Percentiles rank a stretch among this genome's conserved stretches.
These are phyloP conservation scores for Montifringilla adamsi DNA, from an alignment of 2,113 vertebrate species.

Conservation along the genomic window DNA sequence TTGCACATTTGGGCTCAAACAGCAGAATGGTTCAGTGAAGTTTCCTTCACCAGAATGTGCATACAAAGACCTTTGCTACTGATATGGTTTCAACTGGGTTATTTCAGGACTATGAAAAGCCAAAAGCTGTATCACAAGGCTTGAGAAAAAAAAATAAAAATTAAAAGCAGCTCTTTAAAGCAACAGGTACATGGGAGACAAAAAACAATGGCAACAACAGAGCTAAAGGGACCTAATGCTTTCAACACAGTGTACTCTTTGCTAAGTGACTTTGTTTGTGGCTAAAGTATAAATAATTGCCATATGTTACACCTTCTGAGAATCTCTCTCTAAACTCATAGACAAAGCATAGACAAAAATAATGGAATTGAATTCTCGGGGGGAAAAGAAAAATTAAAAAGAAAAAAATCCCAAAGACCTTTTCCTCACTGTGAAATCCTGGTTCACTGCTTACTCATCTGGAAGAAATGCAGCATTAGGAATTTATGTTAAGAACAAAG, in stretches of 20 bases:
- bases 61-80: not conserved
- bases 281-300: not conserved
- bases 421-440: conserved; percentile 31
- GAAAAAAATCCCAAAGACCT: not conserved
- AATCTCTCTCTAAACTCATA: not conserved
- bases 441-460: conserved; percentile 48
- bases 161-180: not conserved
- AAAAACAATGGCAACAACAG: not conserved
- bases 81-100: not conserved
- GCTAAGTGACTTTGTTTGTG: conserved; percentile 3
- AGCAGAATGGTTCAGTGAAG: not conserved
- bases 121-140: not conserved
- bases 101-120: not conserved
- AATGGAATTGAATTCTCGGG: not conserved
- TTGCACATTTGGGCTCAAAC: not conserved
- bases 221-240: not conserved
- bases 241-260: not conserved
- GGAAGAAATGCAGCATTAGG: conserved; percentile 50
- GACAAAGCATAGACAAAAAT: not conserved
- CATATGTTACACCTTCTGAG: not conserved
- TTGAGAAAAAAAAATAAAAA: not conserved
- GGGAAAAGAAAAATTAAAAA: not conserved
- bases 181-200: not conserved
- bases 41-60: not conserved
- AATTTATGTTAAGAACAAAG: conserved; percentile 18